Base-by-base conservation (phyloP, 2,888 invertebrate species). In the Drosophila demipolita region DNA sequence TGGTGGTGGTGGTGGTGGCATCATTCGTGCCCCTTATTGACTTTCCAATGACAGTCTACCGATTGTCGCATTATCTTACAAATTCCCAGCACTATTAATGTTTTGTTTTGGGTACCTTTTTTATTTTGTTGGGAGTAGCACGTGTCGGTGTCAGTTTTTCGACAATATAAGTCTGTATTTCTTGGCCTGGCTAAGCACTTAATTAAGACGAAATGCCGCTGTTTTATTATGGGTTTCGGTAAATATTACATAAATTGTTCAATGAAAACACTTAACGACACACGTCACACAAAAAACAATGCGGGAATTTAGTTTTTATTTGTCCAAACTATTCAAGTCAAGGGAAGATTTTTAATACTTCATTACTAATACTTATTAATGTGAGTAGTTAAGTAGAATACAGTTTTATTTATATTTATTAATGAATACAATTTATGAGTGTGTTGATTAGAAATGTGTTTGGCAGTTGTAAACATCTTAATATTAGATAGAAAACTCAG, bases 181-280 rank as follows among this genome's bases (percentile, higher is more conserved):
- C 55, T 38, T 42, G 54, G 65, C 68, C 69, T 50, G 68, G 67
- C 77, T 58, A 80, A 87, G 70, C 76, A 76, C 86, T 90, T 90
- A 90, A 90, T 90, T 90, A 91, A 90, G 91, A 82, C 77, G 87
- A 82, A 84, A 78, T 78, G 90, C 78, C 80, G 84, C 87, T 87
- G 87, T 88, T 84, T 88, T 88, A 82, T 84, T 86, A 88, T 82
- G 73, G 73, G 69, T 66, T 66, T 83, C 69, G 73, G 89, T 86
- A 90, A 90, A 88, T 86, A 85, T 71, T 77, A 66, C 89, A 85
- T 85, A 85, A 90, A 90, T 85, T 77, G 65, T 57, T 74, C 78
- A 90, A 80, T 86, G 78, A 85, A 88, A 79, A 78, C 78, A 88
- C 78, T 85, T 89, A 85, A 90, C 76, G 86, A 78, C 89, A 84